Percentiles rank a stretch among this genome's conserved stretches.
Conservation (phyloP, 2,888 invertebrate species). For the Baronia brevicornis region DNA sequence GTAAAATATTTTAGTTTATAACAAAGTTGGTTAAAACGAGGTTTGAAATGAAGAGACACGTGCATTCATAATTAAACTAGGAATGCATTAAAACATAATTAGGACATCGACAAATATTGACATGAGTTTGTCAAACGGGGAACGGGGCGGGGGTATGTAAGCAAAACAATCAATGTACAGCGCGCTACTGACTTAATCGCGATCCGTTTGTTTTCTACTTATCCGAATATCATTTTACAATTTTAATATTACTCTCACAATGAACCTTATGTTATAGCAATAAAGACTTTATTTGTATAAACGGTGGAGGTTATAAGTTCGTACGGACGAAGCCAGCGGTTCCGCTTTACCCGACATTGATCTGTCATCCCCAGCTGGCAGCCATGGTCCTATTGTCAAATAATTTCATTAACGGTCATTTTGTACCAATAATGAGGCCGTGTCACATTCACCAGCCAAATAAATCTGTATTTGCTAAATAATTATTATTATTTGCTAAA, state of each 20-base stretch:
- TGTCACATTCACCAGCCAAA: too few relatives aligned
- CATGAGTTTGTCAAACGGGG: too few relatives aligned
- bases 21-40: too few relatives aligned
- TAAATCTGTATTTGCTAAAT: too few relatives aligned
- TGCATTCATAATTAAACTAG: too few relatives aligned
- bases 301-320: not conserved
- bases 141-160: too few relatives aligned
- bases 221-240: slow-evolving; percentile 24
- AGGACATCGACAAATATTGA: too few relatives aligned
- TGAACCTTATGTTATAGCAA: slow-evolving; percentile 6
- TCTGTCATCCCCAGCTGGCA: slow-evolving; percentile 32
- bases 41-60: too few relatives aligned
- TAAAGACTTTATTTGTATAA: slow-evolving; percentile 22
- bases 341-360: slow-evolving; percentile 55
- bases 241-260: slow-evolving; percentile 15
- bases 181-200: slow-evolving; percentile 9
- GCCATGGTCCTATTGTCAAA: slow-evolving; percentile 19
- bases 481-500: too few relatives aligned
- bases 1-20: too few relatives aligned
- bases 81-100: too few relatives aligned
- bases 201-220: slow-evolving; percentile 21
- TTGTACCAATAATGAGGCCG: not conserved
- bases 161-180: slow-evolving; percentile 28
- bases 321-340: slow-evolving; percentile 36
- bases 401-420: slow-evolving; percentile 20